Percentiles rank a stretch among this genome's conserved stretches.
These are phyloP conservation scores for Drosophila carrolli DNA, from an alignment of 1,140 invertebrate genomes.

Conservation along the genomic window DNA sequence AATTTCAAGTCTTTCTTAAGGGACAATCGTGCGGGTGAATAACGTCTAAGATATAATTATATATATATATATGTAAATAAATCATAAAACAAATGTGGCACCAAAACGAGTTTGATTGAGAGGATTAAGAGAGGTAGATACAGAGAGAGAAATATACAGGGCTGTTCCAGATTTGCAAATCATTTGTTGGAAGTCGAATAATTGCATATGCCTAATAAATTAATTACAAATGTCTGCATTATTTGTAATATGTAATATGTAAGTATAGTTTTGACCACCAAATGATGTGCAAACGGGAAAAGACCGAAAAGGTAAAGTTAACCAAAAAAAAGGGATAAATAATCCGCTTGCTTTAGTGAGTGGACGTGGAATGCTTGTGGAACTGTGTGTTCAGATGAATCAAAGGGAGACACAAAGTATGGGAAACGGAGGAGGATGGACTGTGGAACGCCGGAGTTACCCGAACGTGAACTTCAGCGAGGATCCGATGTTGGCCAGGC, in stretches of 20 bases:
- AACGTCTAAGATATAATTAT: constrained; percentile 88
- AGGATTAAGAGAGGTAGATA: constrained; percentile 9
- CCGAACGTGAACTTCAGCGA: constrained; percentile 93
- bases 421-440: constrained; percentile 1
- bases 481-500: constrained; percentile 90
- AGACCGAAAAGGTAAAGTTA: background rate
- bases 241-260: no score
- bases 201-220: background rate
- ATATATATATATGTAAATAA: constrained; percentile 50
- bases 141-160: background rate
- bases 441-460: constrained; percentile 86
- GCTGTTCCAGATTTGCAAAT: background rate
- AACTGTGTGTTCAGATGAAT: constrained; percentile 20
- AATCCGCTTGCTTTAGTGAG: constrained; percentile 7
- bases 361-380: constrained; percentile 21
- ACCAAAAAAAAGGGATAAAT: background rate
- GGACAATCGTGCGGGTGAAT: constrained; percentile 91
- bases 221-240: background rate
- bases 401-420: background rate
- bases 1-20: constrained; percentile 90
- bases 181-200: background rate
- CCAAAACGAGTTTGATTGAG: constrained; percentile 6
- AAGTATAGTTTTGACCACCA: no score
- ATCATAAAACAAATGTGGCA: constrained; percentile 46
- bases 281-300: background rate